Percentiles rank a stretch among this genome's conserved stretches.
These are phyloP conservation scores for Micrasema longulum DNA, from an alignment of 1,140 invertebrate genomes.

Conservation along the genomic window DNA sequence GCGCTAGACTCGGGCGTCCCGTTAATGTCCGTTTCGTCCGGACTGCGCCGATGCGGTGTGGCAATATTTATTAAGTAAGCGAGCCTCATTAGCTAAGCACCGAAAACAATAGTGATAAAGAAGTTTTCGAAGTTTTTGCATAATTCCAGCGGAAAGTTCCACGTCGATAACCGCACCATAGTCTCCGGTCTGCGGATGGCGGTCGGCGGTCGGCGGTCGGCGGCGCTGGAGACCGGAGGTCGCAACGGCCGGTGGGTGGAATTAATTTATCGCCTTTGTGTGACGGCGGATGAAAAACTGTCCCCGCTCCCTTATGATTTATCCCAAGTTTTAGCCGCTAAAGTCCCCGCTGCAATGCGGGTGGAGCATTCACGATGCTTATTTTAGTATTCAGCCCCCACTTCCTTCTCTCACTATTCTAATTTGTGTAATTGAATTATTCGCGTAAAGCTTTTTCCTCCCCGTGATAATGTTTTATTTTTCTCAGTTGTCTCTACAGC, in stretches of 20 bases:
- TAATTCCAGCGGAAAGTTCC: no score
- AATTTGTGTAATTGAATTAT: conserved; percentile 32
- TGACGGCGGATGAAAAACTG: conserved; percentile 49
- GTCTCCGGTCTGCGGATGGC: background rate
- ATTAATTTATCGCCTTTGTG: conserved; percentile 51
- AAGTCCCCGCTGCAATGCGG: conserved; percentile 39
- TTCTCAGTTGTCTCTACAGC: background rate
- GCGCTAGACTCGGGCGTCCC: background rate
- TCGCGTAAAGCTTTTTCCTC: conserved; percentile 13
- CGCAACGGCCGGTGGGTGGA: conserved; percentile 38
- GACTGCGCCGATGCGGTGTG: no score
- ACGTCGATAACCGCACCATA: background rate
- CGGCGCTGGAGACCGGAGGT: conserved; percentile 14
- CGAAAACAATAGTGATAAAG: no score
- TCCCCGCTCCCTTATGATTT: conserved; percentile 47
- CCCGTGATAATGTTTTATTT: conserved; percentile 18
- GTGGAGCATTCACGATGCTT: conserved; percentile 15
- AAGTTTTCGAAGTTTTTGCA: no score
- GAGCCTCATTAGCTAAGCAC: background rate
- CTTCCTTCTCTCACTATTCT: background rate
- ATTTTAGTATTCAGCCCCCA: conserved; percentile 1
- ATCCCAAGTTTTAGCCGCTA: conserved; percentile 40
- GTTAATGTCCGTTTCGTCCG: background rate
- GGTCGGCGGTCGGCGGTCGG: background rate
- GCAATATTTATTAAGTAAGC: background rate